Evolutionary conservation across 2,113 vertebrate species (phyloP).

Genomic region (Scopus umbretta): DNA sequence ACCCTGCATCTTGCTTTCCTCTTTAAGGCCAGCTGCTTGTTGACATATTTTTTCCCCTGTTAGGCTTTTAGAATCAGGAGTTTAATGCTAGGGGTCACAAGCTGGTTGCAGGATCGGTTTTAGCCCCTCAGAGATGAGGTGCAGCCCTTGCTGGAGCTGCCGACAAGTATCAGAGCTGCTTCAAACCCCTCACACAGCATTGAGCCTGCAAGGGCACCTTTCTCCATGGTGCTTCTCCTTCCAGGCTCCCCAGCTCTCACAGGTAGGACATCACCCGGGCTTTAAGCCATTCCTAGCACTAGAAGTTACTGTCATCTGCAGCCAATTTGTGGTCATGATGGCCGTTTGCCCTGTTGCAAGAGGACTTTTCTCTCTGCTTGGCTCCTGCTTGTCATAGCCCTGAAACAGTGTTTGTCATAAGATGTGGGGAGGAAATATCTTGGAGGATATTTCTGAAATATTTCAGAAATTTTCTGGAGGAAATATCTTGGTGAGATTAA

Average conservation of each 20-base stretch:
- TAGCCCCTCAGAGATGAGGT: background rate
- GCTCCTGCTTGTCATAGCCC: background rate
- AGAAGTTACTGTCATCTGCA: background rate
- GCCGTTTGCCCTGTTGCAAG: background rate
- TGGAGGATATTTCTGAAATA: no score
- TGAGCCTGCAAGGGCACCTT: background rate
- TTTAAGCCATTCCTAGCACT: background rate
- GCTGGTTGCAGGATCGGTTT: background rate
- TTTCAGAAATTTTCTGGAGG: no score
- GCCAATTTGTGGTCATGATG: background rate
- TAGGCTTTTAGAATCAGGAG: background rate
- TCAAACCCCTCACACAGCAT: rapidly evolving
- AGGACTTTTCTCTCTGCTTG: background rate
- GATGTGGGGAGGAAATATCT: background rate
- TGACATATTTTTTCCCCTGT: rapidly evolving
- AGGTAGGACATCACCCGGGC: background rate
- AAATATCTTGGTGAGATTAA: background rate
- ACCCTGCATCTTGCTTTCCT: background rate
- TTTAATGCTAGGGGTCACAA: background rate
- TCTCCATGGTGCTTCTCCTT: background rate
- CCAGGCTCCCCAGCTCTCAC: background rate
- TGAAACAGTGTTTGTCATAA: background rate
- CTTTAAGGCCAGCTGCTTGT: background rate
- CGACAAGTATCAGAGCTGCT: background rate
- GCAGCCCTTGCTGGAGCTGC: background rate